Evolutionary conservation across 2,113 vertebrate species (phyloP), one percentile per base, ranked within the genome.

Genomic region (Dunckerocampus dactyliophorus): DNA sequence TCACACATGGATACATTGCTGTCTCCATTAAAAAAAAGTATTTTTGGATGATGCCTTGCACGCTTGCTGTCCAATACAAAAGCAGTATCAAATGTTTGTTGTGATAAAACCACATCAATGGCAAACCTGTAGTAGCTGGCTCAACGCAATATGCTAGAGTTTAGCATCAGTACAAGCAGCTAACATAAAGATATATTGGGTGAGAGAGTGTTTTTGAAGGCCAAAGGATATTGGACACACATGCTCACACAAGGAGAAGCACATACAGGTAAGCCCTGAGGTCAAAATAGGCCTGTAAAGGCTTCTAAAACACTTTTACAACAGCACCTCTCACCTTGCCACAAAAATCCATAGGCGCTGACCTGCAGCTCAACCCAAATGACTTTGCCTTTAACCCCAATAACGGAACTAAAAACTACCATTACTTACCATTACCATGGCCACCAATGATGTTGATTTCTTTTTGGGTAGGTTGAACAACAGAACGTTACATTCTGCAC

Each of bases 221-320:
- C 61, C 45, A 47, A 1, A 39, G 16, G n/a, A 37, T 15, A 43
- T 42, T 19, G 6, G 31, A 14, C 16, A 52, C 62, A 52, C 46
- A 60, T 57, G 39, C 58, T 46, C n/a, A 16, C 15, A 53, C 19
- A 55, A 49, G 47, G 57, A 22, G 57, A 64, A 54, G 47, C 62
- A 52, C 46, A 60, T 57, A 21, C 62, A 64, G 56, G 43, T 71
- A 55, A 75, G 47, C 64, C 74, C 61, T 0, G 51, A 56, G 76
- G 82, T 80, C 45, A 72, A 60, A 82, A 55, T 51, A 54, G 45
- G 48, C 65, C 49, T 57, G 54, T 77, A 59, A 83, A 86, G 45
- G 48, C 65, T 47, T 57, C 51, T 77, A 59, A 83, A 86, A 69
- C 31, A 15, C 12, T 31, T 70, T 22, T 0, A 65, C 72, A 71